A percentile compares a stretch with the other conserved stretches of the same genome.
These are phyloP conservation scores for Magallana ariakensis DNA, from an alignment of 1,140 invertebrate genomes.

Conservation along the genomic window DNA sequence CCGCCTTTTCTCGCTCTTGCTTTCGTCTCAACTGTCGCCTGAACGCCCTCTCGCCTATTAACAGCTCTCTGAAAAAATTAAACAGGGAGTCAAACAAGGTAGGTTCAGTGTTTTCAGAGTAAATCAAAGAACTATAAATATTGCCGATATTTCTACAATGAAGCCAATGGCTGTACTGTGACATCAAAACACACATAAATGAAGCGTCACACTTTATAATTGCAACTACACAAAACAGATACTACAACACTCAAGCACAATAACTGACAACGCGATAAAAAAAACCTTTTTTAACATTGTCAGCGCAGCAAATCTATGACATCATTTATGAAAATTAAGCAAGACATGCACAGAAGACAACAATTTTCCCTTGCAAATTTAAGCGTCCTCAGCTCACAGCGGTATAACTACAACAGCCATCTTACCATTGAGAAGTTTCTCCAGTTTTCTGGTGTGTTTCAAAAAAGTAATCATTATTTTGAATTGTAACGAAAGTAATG, in stretches of 20 bases:
- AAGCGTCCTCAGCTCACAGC: too few relatives aligned
- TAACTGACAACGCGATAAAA: too few relatives aligned
- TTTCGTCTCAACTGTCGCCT: constrained; percentile 47
- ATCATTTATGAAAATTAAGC: too few relatives aligned
- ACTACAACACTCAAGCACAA: not conserved
- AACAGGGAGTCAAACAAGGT: not conserved
- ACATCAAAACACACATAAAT: not conserved
- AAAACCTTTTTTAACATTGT: too few relatives aligned
- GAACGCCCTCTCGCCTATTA: constrained; percentile 52
- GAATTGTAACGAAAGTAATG: not conserved
- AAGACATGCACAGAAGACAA: too few relatives aligned
- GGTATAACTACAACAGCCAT: not conserved
- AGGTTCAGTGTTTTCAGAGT: too few relatives aligned
- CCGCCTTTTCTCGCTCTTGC: constrained; percentile 44
- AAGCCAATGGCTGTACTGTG: too few relatives aligned
- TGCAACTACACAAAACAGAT: not conserved
- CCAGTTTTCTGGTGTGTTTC: constrained; percentile 19
- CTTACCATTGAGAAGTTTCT: constrained; percentile 26
- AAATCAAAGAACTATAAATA: too few relatives aligned
- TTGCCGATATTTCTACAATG: too few relatives aligned
- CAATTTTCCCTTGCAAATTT: too few relatives aligned
- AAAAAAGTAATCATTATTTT: not conserved
- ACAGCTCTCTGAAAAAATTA: constrained; percentile 47
- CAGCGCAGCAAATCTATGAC: too few relatives aligned
- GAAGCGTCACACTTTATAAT: not conserved